Percentiles rank a stretch among this genome's conserved stretches.
These are phyloP conservation scores for Podarcis siculus DNA, from an alignment of 2,797 vertebrate genomes.

Conservation along the genomic window DNA sequence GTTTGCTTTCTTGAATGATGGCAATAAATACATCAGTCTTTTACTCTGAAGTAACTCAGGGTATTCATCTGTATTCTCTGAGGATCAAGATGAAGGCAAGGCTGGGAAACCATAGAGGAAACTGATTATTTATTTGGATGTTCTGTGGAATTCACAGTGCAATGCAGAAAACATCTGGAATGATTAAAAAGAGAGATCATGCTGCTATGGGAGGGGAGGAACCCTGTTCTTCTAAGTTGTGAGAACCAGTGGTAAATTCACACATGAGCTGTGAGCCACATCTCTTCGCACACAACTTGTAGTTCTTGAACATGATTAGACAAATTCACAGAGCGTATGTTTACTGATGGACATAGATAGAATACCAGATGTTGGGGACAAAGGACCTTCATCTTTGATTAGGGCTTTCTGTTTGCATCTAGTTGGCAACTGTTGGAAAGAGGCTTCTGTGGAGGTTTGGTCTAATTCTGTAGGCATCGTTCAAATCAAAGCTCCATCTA, in stretches of 20 bases:
- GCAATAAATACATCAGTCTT: constrained; percentile 67
- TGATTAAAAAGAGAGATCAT: constrained; percentile 59
- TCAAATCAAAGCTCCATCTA: background rate
- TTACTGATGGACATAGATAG: background rate
- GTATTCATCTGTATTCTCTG: constrained; percentile 68
- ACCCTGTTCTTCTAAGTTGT: constrained; percentile 28
- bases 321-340: background rate
- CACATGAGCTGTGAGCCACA: background rate
- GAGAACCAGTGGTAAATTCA: background rate
- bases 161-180: constrained; percentile 70
- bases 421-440: background rate
- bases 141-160: constrained; percentile 59
- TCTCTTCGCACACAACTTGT: background rate
- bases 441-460: background rate
- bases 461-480: background rate
- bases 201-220: constrained; percentile 35
- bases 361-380: background rate
- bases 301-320: background rate
- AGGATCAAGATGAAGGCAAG: constrained; percentile 67
- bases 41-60: constrained; percentile 58
- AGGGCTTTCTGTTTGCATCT: background rate
- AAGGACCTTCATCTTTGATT: background rate
- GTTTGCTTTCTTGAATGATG: constrained; percentile 67
- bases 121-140: constrained; percentile 66
- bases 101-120: constrained; percentile 67